These are phyloP conservation scores for Andrena trimmerana DNA, from an alignment of 2,888 invertebrate species.

Conservation along the genomic window DNA sequence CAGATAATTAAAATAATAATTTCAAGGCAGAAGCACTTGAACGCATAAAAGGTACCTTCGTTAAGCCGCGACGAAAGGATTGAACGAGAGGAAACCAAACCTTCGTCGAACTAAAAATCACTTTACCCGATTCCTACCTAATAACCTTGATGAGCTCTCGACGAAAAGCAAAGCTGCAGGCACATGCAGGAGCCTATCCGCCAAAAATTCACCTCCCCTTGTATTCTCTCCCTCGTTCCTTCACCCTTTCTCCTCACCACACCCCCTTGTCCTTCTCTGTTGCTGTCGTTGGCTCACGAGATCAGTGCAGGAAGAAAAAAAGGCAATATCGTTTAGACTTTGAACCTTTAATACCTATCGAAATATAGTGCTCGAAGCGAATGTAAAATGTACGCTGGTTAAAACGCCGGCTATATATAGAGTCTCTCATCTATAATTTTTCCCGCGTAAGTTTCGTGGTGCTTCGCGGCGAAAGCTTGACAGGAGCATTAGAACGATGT, in stretches of 20 bases:
- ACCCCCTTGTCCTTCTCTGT: background rate
- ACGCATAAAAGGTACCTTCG: background rate
- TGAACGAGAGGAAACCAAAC: background rate
- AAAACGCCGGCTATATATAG: conserved; percentile 36
- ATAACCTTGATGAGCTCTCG: background rate
- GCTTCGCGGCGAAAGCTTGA: conserved; percentile 38
- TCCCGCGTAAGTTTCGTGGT: conserved; percentile 4
- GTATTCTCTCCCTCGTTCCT: conserved; percentile 1
- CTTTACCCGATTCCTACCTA: background rate
- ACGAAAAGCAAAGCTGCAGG: conserved; percentile 33
- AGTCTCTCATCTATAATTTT: conserved; percentile 8
- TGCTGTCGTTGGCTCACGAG: conserved; percentile 5
- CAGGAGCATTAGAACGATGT: conserved; percentile 53
- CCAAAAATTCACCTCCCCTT: background rate
- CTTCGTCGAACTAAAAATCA: background rate
- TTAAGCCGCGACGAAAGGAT: conserved; percentile 1
- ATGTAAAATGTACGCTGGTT: conserved; percentile 55
- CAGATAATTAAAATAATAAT: background rate
- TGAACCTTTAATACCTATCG: conserved; percentile 58
- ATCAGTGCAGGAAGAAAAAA: conserved; percentile 38
- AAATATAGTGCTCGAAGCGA: conserved; percentile 57
- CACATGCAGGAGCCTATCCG: conserved; percentile 33
- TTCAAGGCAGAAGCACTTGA: background rate
- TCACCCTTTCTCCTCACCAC: background rate
- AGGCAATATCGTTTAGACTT: conserved; percentile 45